phyloP scores from a whole-genome alignment of 2,113 vertebrate species.

The Camelus dromedarius region DNA sequence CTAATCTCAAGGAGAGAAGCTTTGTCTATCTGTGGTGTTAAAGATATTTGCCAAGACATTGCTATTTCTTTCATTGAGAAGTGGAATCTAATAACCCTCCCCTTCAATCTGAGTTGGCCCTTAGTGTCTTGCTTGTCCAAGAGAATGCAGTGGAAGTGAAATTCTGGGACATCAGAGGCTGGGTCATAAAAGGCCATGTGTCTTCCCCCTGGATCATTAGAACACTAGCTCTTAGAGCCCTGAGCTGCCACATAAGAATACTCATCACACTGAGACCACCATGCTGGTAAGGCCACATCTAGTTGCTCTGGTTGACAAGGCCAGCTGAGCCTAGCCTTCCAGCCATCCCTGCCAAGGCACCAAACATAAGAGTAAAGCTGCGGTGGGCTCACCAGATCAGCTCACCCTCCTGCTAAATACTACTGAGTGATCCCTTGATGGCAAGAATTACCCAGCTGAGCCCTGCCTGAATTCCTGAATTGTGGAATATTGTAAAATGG shows the following conservation, averaged over 20 bases:
- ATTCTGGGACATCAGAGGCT: not conserved
- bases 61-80: constrained; percentile 1
- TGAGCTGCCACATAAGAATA: not conserved
- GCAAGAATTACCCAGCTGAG: not conserved
- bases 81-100: not conserved
- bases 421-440: not conserved
- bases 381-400: not conserved
- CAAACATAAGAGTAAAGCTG: not conserved
- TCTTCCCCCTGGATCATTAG: not conserved
- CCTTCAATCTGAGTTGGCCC: not conserved
- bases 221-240: not conserved
- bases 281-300: not conserved
- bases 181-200: not conserved
- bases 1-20: not conserved
- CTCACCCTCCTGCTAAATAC: not conserved
- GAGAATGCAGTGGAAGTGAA: not conserved
- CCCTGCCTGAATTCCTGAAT: not conserved
- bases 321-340: not conserved
- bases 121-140: not conserved
- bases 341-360: not conserved
- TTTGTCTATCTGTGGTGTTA: not conserved
- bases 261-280: not conserved
- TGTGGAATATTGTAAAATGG: not conserved
- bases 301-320: not conserved
- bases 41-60: not conserved